Base-by-base conservation (phyloP, 2,797 vertebrate genomes). In the Momotus momota region DNA sequence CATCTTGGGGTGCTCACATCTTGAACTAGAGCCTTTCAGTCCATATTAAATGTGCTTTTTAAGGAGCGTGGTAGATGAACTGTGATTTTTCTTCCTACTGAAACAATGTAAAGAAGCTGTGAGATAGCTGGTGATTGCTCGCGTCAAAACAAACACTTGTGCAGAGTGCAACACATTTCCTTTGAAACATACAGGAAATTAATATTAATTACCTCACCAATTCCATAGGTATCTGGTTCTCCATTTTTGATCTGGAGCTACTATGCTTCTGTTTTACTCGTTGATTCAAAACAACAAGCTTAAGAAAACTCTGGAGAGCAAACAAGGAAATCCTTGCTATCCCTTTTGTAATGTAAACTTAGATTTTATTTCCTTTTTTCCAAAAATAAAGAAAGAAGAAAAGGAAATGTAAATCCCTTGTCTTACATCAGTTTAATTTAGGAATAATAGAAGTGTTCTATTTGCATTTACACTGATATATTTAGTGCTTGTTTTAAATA, bases 401-500 rank as follows among this genome's bases (percentile, higher is more conserved):
- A 11, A 31, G 29, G 18, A 57, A 46, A 35, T 29, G 2, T 74
- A 64, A 81, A 54, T 69, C 33, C 26, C 12, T 66, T 52, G 79
- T 73, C 27, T 61, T 78, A 2, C 6, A 72, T 69, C 23, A 55
- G 13, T 88, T 94, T 90, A 40, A 91, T 78, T 94, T 93, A 48
- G 45, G 89, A 86, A 90, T 67, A 85, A 35, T 48, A 48, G 4
- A 62, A 60, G 17, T 67, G 45, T 65, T 88, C 10, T 90, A 55
- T 93, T 84, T 87, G 48, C 71, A 71, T 84, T 90, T 70, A 9
- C 14, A 49, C 16, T 61, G 88, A 77, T 45, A 60, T 82, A 62
- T 71, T 74, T 78, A 79, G 35, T 57, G 11, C 14, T 81, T 45
- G 5, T 96, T 97, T 94, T 58, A 89, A 92, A 86, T 71, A 80